A percentile compares a stretch with the other conserved stretches of the same genome.
phyloP scores from a whole-genome alignment of 2,113 vertebrate genomes.

The Cyanoramphus novaezelandiae region DNA sequence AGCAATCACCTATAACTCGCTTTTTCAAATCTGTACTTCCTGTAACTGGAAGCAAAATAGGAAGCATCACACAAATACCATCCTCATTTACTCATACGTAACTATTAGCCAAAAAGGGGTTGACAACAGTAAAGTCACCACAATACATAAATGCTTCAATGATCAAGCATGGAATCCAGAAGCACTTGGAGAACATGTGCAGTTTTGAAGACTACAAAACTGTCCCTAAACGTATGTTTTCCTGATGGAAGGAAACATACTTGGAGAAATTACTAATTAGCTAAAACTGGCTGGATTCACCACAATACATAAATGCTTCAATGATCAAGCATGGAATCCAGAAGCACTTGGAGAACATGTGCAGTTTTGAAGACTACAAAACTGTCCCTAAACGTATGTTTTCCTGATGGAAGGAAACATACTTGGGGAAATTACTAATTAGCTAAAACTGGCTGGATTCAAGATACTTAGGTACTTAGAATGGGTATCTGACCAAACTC shows the following conservation, averaged over 20 bases:
- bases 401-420: background rate
- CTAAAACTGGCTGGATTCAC: no score
- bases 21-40: conserved; percentile 28
- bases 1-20: conserved; percentile 65
- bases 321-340: background rate
- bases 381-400: background rate
- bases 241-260: background rate
- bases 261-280: background rate
- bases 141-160: background rate
- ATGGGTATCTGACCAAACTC: background rate
- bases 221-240: background rate
- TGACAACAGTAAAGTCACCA: background rate
- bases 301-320: background rate
- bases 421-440: background rate
- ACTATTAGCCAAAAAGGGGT: background rate
- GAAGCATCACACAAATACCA: background rate
- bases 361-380: background rate
- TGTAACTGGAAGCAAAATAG: conserved; percentile 45
- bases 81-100: background rate
- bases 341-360: background rate
- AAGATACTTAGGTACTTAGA: background rate
- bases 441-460: background rate
- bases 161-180: background rate
- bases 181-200: background rate
- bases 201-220: background rate